These are phyloP conservation scores for Drosophila subpulchrella DNA, from an alignment of 1,140 invertebrate species.

Conservation along the genomic window DNA sequence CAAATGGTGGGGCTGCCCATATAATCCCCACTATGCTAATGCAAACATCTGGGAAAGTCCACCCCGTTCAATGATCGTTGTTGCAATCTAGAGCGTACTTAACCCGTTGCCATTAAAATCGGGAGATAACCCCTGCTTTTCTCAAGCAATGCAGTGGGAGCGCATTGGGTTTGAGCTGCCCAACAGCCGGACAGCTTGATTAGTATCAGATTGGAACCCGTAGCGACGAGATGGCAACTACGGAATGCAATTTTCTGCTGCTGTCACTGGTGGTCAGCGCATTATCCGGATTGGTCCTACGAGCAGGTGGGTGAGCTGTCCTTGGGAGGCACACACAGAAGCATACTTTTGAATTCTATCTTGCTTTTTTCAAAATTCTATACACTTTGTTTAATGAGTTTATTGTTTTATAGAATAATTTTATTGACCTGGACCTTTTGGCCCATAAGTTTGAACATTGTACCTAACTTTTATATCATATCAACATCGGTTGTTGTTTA, in stretches of 20 bases:
- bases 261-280: conserved; percentile 19
- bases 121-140: conserved; percentile 10
- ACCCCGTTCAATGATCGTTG: not conserved
- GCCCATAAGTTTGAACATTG: too few relatives aligned
- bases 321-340: not conserved
- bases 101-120: not conserved
- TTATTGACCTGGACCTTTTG: too few relatives aligned
- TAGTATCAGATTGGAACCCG: conserved; percentile 47
- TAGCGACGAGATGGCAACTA: conserved; percentile 40
- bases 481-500: too few relatives aligned
- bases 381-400: too few relatives aligned
- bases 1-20: conserved; percentile 1
- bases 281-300: not conserved
- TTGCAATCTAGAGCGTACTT: conserved; percentile 12
- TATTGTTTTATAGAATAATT: too few relatives aligned
- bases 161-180: conserved; percentile 19
- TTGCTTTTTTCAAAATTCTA: too few relatives aligned
- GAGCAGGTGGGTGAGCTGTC: conserved; percentile 41
- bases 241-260: conserved; percentile 20
- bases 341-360: too few relatives aligned
- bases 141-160: conserved; percentile 13
- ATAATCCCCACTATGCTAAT: not conserved
- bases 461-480: too few relatives aligned
- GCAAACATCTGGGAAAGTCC: conserved; percentile 11
- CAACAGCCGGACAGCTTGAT: conserved; percentile 19